Percentiles rank a stretch among this genome's conserved stretches.
Evolutionary conservation across 2,113 vertebrate genomes (phyloP).

Genomic region (Indicator indicator): DNA sequence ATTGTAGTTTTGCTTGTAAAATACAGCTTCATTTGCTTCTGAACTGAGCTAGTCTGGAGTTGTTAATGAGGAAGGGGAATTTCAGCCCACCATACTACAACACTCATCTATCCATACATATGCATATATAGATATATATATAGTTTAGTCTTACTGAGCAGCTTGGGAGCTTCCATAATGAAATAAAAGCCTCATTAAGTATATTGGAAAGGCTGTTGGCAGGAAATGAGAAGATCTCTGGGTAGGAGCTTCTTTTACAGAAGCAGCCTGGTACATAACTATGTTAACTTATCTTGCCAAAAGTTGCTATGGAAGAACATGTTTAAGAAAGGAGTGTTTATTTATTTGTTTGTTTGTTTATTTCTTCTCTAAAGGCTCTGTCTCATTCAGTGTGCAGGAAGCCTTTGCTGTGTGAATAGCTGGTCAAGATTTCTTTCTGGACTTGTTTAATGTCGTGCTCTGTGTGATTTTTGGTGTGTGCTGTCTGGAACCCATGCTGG

Average conservation of each 20-base stretch:
- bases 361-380: background rate
- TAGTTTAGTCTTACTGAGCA: background rate
- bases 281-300: background rate
- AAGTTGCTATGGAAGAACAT: background rate
- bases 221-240: background rate
- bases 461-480: background rate
- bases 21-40: too few species aligned
- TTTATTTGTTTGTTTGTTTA: background rate
- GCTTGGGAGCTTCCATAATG: background rate
- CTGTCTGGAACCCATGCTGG: background rate
- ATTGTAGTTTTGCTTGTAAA: too few species aligned
- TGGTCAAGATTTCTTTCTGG: background rate
- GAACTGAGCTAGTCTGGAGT: too few species aligned
- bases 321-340: background rate
- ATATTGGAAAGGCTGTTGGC: background rate
- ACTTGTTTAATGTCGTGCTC: background rate
- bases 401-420: fast-evolving
- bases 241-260: background rate
- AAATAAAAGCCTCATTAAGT: background rate
- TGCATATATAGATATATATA: too few species aligned
- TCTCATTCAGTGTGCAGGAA: background rate
- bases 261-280: background rate
- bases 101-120: too few species aligned
- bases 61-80: too few species aligned
- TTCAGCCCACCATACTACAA: too few species aligned